Evolutionary conservation across 2,888 invertebrate species (phyloP).

Genomic region (Tenodera sinensis): DNA sequence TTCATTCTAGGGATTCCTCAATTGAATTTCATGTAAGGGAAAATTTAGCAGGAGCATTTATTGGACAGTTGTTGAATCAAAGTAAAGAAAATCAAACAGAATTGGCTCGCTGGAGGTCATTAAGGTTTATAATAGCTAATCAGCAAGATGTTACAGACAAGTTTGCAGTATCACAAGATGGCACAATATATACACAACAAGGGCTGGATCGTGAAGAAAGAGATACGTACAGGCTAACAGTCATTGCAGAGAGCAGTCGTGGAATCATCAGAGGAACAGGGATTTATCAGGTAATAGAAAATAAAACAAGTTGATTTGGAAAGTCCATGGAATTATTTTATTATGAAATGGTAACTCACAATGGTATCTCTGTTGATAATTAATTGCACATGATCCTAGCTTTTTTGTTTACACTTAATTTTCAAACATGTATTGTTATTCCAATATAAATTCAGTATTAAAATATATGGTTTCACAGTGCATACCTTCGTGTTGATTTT

Average conservation of each 20-base stretch:
- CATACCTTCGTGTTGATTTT: too few relatives aligned
- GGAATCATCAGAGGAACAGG: conserved; percentile 65
- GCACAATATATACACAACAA: conserved; percentile 71
- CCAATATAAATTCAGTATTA: too few relatives aligned
- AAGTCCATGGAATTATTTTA: too few relatives aligned
- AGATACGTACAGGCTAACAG: conserved; percentile 69
- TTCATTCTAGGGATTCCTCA: conserved; percentile 50
- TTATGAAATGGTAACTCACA: too few relatives aligned
- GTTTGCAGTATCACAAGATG: conserved; percentile 73
- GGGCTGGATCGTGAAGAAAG: conserved; percentile 74
- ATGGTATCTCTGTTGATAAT: too few relatives aligned
- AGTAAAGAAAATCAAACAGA: conserved; percentile 38
- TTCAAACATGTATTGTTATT: too few relatives aligned
- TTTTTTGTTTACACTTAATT: too few relatives aligned
- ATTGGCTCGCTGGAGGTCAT: conserved; percentile 44
- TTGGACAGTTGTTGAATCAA: conserved; percentile 24
- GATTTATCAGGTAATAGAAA: conserved; percentile 61
- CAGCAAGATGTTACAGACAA: conserved; percentile 76
- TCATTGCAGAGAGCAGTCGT: conserved; percentile 73
- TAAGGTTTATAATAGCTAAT: conserved; percentile 75
- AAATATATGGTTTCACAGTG: too few relatives aligned
- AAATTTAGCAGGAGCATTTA: conserved; percentile 58
- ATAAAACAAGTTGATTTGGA: background rate
- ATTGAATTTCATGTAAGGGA: conserved; percentile 74
- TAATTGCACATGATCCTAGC: too few relatives aligned